Percentiles rank a stretch among this genome's conserved stretches.
phyloP scores from a whole-genome alignment of 2,888 invertebrate species.

The Pachydiplax longipennis region DNA sequence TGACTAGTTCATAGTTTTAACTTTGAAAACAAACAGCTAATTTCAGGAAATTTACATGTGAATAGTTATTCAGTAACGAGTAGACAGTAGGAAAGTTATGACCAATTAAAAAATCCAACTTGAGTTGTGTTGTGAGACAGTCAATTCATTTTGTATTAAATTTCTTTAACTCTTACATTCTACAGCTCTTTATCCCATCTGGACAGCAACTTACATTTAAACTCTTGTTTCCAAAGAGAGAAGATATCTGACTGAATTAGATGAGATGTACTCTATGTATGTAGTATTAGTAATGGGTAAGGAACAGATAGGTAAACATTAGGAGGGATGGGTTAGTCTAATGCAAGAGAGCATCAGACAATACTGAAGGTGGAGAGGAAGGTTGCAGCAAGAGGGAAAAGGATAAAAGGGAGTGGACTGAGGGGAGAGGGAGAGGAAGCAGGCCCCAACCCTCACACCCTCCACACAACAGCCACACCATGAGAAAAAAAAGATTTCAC shows the following conservation, averaged over 20 bases:
- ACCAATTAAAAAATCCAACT: too few species aligned
- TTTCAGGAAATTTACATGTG: too few species aligned
- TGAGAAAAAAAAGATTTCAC: conserved; percentile 33
- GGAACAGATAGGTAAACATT: neutral
- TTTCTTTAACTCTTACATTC: neutral
- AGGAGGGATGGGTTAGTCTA: neutral
- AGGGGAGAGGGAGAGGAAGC: conserved; percentile 10
- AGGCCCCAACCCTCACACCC: conserved; percentile 37
- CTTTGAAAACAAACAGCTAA: too few species aligned
- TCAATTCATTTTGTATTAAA: neutral
- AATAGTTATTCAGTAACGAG: too few species aligned
- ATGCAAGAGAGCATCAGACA: neutral
- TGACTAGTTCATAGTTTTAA: too few species aligned
- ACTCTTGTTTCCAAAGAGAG: neutral
- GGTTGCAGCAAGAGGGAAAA: neutral
- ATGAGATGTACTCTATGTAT: neutral
- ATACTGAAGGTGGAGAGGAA: neutral
- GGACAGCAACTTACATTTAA: neutral
- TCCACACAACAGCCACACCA: conserved; percentile 31
- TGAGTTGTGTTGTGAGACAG: too few species aligned
- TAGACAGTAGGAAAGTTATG: too few species aligned
- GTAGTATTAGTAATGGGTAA: conserved; percentile 20
- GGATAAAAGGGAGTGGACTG: neutral
- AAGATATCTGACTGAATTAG: neutral
- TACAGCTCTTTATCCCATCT: neutral